phyloP scores from a whole-genome alignment of 2,113 vertebrate genomes.

The Mustela nigripes region DNA sequence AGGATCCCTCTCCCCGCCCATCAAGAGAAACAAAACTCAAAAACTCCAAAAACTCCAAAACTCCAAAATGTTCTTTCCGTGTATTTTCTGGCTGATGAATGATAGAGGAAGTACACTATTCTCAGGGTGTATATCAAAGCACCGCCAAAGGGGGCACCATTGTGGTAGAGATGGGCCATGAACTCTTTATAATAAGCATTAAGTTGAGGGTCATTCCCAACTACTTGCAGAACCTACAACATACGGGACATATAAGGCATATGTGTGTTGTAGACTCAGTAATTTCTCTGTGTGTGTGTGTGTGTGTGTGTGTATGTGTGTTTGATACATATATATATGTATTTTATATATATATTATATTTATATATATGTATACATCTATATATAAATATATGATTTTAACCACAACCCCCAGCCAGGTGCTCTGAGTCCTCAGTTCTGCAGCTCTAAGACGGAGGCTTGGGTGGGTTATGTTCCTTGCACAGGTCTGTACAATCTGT shows the following conservation, averaged over 20 bases:
- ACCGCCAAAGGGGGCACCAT: background rate
- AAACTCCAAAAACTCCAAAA: slow-evolving; percentile 36
- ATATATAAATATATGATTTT: background rate
- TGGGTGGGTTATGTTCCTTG: background rate
- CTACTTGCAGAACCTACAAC: background rate
- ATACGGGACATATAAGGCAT: background rate
- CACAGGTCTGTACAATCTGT: background rate
- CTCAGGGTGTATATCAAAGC: background rate
- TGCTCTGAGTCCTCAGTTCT: background rate
- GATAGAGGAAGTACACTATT: slow-evolving; percentile 53
- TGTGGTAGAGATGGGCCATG: background rate
- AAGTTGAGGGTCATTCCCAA: background rate
- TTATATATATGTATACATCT: background rate
- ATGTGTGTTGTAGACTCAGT: background rate
- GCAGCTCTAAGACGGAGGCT: background rate
- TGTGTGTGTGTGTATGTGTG: background rate
- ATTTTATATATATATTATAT: background rate
- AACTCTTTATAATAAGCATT: background rate
- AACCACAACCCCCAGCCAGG: background rate
- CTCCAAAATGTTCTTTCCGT: slow-evolving; percentile 78
- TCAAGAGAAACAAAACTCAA: slow-evolving; percentile 57
- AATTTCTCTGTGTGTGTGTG: background rate
- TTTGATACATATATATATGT: no score
- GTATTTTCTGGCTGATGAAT: slow-evolving; percentile 68
- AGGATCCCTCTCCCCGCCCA: no score